phyloP scores from a whole-genome alignment of 2,113 vertebrate species.

The Bothrops jararaca region DNA sequence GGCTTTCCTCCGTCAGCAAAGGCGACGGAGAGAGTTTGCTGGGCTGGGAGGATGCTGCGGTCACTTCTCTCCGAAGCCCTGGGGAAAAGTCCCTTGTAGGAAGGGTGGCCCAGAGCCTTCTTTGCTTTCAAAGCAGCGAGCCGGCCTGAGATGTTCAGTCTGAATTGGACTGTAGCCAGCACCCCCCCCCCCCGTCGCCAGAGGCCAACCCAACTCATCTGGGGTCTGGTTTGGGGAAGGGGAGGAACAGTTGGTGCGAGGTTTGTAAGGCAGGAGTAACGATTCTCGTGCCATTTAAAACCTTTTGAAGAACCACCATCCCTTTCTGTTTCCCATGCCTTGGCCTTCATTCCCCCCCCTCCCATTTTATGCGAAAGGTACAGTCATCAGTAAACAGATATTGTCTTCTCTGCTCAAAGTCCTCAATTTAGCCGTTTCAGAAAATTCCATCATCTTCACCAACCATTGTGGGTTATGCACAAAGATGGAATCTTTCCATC shows the following conservation, averaged over 20 bases:
- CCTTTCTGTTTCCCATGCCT: neutral
- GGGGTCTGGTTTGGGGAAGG: neutral
- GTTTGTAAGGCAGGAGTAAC: too few species aligned
- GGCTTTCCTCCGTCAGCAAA: too few species aligned
- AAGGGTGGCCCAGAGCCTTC: neutral
- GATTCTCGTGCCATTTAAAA: neutral
- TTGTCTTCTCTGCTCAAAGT: neutral
- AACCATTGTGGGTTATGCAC: neutral
- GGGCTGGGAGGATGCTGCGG: neutral
- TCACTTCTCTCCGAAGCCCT: neutral
- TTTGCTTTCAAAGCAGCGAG: neutral
- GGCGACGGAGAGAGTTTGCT: neutral
- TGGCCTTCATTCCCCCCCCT: neutral
- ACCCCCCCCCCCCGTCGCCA: neutral
- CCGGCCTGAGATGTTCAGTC: neutral
- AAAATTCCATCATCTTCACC: neutral
- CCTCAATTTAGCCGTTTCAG: neutral
- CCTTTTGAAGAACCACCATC: neutral
- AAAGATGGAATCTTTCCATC: neutral
- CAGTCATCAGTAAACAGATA: neutral
- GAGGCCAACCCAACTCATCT: neutral
- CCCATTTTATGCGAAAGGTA: neutral
- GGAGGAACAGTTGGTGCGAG: neutral
- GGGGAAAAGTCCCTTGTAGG: neutral
- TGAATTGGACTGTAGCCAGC: neutral